Percentiles rank a stretch among this genome's conserved stretches.
These are phyloP conservation scores for Regulus satrapa DNA, from an alignment of 2,113 vertebrate species.

Conservation along the genomic window DNA sequence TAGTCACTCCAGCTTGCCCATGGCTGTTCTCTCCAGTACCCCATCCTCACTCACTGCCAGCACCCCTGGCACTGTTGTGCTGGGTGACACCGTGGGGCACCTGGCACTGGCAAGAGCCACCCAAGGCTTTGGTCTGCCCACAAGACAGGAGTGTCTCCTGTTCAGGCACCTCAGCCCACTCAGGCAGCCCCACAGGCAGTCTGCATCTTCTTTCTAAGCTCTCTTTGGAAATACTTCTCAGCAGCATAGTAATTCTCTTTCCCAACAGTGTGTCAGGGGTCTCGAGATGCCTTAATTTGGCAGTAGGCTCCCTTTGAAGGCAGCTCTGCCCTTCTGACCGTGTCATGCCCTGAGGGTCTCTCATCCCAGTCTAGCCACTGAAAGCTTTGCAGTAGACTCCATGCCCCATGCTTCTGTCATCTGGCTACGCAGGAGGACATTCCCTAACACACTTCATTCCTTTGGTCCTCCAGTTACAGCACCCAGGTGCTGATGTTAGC, in stretches of 20 bases:
- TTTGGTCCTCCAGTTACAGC: background rate
- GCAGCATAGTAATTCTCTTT: background rate
- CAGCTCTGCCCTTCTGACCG: background rate
- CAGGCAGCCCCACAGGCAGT: background rate
- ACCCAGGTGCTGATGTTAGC: background rate
- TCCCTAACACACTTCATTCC: background rate
- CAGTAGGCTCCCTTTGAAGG: background rate
- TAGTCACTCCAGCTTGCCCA: background rate
- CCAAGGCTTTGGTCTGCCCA: background rate
- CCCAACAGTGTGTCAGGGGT: fast-evolving
- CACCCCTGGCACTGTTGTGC: background rate
- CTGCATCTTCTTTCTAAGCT: background rate
- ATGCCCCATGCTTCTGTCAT: background rate
- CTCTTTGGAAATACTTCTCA: background rate
- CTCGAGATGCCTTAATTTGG: background rate
- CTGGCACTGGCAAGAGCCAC: background rate
- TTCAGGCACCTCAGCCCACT: background rate
- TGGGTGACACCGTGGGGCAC: background rate
- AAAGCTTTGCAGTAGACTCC: background rate
- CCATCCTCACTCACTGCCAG: background rate
- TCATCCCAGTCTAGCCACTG: background rate
- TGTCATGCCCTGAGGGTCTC: background rate
- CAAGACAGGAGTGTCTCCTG: background rate
- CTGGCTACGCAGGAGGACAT: background rate
- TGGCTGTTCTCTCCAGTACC: background rate